These are phyloP conservation scores for Sciurus carolinensis DNA, from an alignment of 2,797 vertebrate genomes.

Conservation along the genomic window DNA sequence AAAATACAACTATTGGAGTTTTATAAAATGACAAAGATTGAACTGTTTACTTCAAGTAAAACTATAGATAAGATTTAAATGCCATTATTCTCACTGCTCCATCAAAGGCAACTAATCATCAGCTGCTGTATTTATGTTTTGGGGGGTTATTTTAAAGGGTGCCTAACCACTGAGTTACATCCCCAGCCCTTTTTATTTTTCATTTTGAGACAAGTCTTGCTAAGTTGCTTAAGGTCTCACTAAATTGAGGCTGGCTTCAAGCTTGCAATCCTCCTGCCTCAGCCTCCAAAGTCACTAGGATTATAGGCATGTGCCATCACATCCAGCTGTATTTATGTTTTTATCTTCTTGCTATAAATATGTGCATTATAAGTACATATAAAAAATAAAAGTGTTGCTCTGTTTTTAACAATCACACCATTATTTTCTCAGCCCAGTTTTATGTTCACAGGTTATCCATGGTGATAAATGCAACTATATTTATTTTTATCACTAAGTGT, in stretches of 20 bases:
- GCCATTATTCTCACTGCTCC: neutral
- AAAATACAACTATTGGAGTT: conserved; percentile 70
- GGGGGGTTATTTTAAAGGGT: too few relatives aligned
- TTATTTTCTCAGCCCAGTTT: neutral
- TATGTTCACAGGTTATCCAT: neutral
- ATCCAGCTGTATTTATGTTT: neutral
- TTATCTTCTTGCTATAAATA: neutral
- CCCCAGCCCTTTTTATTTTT: too few relatives aligned
- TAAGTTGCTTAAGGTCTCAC: too few relatives aligned
- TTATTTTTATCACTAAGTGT: neutral
- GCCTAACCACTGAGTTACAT: too few relatives aligned
- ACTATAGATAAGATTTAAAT: neutral
- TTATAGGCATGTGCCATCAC: too few relatives aligned
- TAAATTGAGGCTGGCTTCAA: too few relatives aligned
- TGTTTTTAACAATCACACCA: neutral
- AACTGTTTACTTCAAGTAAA: neutral
- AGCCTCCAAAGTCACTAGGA: too few relatives aligned
- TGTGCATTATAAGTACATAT: neutral
- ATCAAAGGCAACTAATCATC: neutral
- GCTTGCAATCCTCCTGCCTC: too few relatives aligned
- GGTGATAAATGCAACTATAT: neutral
- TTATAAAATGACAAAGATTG: neutral
- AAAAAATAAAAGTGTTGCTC: neutral
- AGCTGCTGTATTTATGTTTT: neutral
- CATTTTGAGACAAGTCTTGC: too few relatives aligned